These are phyloP conservation scores for Plectus sambesii DNA, from an alignment of 1,140 invertebrate species.

Conservation along the genomic window DNA sequence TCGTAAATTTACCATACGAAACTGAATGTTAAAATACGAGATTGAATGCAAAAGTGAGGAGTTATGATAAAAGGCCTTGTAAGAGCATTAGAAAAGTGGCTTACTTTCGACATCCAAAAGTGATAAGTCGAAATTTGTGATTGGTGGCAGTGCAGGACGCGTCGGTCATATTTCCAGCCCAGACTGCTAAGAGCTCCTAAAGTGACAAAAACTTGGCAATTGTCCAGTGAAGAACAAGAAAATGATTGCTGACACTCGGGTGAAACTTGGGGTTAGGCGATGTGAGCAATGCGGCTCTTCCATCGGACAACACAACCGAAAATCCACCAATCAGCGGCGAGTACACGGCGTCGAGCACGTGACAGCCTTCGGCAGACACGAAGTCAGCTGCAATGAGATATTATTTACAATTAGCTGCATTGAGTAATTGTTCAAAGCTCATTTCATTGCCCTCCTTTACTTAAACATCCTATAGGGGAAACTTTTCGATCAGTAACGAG, in stretches of 20 bases:
- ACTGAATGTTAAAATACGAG: too few species aligned
- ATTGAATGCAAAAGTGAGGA: too few species aligned
- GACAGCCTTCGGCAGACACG: too few species aligned
- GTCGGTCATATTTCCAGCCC: constrained; percentile 80
- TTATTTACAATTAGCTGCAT: too few species aligned
- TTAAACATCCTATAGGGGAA: constrained; percentile 7
- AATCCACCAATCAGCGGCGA: constrained; percentile 92
- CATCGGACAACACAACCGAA: constrained; percentile 83
- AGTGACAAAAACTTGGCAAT: too few species aligned
- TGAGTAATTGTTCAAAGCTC: too few species aligned
- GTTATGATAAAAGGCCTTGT: too few species aligned
- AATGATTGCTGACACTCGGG: too few species aligned
- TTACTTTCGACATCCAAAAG: constrained; percentile 83
- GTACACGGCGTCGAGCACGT: constrained; percentile 79
- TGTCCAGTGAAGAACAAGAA: too few species aligned
- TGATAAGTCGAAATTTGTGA: constrained; percentile 88
- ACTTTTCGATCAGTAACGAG: neutral
- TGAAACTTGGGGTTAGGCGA: constrained; percentile 81
- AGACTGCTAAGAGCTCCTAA: constrained; percentile 83
- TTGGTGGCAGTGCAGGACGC: constrained; percentile 85
- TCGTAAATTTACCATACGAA: too few species aligned
- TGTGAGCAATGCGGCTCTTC: constrained; percentile 81
- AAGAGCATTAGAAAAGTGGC: constrained; percentile 43
- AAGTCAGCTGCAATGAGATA: constrained; percentile 63
- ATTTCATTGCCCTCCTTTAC: too few species aligned